Base-by-base conservation (phyloP, 1,140 invertebrate genomes). In the Sycobia sp. region DNA sequence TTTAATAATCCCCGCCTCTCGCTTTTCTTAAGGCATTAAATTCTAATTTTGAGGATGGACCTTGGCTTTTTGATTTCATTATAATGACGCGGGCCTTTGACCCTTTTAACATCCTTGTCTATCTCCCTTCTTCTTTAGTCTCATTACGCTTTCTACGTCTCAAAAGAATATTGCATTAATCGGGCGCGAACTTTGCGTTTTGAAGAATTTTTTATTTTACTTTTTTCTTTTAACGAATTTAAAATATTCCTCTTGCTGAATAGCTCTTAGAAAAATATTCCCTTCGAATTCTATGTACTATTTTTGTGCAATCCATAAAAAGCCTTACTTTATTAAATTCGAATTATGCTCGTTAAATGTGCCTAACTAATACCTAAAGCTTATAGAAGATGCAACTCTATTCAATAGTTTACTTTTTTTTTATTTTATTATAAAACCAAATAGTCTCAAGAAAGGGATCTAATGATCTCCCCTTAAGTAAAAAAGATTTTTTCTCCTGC, bases 1-100 rank as follows among this genome's bases (percentile, higher is more conserved):
- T 61, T 61, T 34, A 53, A 44, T 61, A 61, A 61, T 13, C 49
- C n/a, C n/a, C n/a, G n/a, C n/a, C n/a, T n/a, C n/a, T n/a, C 16
- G 53, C 38, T 61, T 51, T 44, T 27, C 39, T 41, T 16, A 34
- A 43, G 47, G 27, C 20, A 32, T 59, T 53, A 51, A 44, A 62
- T 7, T 46, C 14, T 62, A 62, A 62, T 38, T 46, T 7, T 36
- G 23, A 14, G 4, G 27, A 32, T 7, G 11, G 25, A 51, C 13
- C 22, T 60, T 14, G 13, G 53, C 58, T 51, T 34, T n/a, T 44
- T 53, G 16, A 53, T 44, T 44, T 44, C 38, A 43, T 43, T 53
- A 34, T 49, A 59, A 49, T 54, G 14, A 14, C 34, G n/a, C n/a
- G 10, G 27, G 23, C 18, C 18, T 43, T 14, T 8, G 5, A 44